Base-by-base conservation (phyloP, 2,113 vertebrate species). In the Podarcis raffonei region DNA sequence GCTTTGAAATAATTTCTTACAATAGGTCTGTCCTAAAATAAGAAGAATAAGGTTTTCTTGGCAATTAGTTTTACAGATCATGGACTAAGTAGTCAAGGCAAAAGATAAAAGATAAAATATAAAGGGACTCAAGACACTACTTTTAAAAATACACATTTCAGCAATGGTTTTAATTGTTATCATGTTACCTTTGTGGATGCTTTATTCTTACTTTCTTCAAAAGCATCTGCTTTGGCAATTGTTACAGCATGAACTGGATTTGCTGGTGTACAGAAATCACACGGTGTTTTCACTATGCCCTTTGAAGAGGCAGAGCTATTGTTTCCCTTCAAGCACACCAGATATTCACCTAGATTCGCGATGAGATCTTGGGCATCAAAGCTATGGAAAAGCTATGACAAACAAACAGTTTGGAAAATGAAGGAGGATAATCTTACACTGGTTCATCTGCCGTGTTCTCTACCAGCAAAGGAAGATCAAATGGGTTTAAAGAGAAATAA, bases 401-500 rank as follows among this genome's bases (percentile, higher is more conserved):
- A 96, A 93, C 65, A 95, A 94, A 90, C 89, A 87, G 76, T 53
- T 89, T 85, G 75, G n/a, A 59, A 76, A 62, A 90, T 87, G 81
- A 93, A 83, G 75, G 78, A 80, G 69, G 82, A 12, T 66, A 88
- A 90, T 90, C 83, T 92, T 80, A 86, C 90, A 86, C 57, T n/a
- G 12, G 75, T 18, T 2, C 88, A 87, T 89, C 86, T 91, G 85
- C 74, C 88, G 48, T 75, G 15, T 71, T 88, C 81, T 68, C 53
- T 75, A 35, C 37, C 93, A 86, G 57, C 16, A 81, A 92, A 48
- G 27, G 82, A 83, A 94, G 87, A 94, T 91, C 87, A 90, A 92
- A 80, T 88, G 81, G 68, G 27, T 85, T 89, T 48, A 91, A 91
- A 94, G 48, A 81, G 71, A 94, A 94, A 94, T 78, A 77, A 77